Percentiles rank a stretch among this genome's conserved stretches.
Evolutionary conservation across 2,888 invertebrate species (phyloP).

Genomic region (Leistus spinibarbis): DNA sequence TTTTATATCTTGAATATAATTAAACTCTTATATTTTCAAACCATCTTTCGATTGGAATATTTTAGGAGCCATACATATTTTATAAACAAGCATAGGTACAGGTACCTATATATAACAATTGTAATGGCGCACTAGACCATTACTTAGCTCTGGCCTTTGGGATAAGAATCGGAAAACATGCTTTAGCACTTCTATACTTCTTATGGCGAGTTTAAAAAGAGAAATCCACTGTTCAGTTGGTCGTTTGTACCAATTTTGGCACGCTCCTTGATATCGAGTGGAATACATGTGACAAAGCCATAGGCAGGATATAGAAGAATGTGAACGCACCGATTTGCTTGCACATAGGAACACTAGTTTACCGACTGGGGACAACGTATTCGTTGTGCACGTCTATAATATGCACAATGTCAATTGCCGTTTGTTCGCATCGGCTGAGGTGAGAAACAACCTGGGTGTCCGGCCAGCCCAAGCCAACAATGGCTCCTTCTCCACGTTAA

Average conservation of each 20-base stretch:
- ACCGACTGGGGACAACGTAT: not conserved
- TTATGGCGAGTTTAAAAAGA: not conserved
- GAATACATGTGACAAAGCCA: not conserved
- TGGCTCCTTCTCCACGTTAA: slow-evolving; percentile 46
- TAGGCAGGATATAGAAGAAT: not conserved
- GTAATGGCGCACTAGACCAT: too few relatives aligned
- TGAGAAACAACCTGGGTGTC: slow-evolving; percentile 28
- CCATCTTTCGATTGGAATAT: too few relatives aligned
- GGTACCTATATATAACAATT: too few relatives aligned
- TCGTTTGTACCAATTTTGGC: slow-evolving; percentile 1
- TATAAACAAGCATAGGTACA: not conserved
- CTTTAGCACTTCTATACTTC: too few relatives aligned
- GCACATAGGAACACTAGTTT: not conserved
- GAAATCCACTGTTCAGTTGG: not conserved
- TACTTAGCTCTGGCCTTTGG: too few relatives aligned
- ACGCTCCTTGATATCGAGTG: not conserved
- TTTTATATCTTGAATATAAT: too few relatives aligned
- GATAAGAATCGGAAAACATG: too few relatives aligned
- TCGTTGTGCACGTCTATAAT: not conserved
- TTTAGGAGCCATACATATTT: not conserved
- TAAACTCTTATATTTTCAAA: too few relatives aligned
- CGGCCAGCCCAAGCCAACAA: not conserved
- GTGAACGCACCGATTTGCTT: not conserved
- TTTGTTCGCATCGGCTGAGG: not conserved
- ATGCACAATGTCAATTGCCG: not conserved